Base-by-base conservation (phyloP, 2,888 invertebrate species). In the Drosophila falleni region DNA sequence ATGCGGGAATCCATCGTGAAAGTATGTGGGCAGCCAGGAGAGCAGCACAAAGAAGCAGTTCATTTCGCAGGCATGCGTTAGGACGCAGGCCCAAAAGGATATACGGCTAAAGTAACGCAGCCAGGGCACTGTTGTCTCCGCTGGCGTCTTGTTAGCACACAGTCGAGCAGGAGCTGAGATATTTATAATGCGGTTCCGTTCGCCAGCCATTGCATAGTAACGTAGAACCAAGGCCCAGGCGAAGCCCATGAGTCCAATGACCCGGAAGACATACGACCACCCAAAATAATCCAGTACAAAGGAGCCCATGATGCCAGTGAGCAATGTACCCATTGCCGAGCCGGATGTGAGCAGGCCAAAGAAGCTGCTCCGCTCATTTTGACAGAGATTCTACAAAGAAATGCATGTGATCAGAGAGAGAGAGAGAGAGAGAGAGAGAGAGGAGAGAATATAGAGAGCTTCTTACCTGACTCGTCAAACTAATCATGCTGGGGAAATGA, bases 21-120 rank as follows among this genome's bases (percentile, higher is more conserved):
- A 96, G 90, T 95, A 96, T 46, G 95, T 95, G 39, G 96, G 96
- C 89, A 96, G 92, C 96, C 96, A 96, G 10, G 95, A 95, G 44
- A 96, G 92, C 68, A 96, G 91, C 50, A 96, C 95, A 91, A 95
- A 96, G 90, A 95, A 96, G 78, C 95, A 95, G 91, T 95, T 95
- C 91, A 95, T 95, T 90, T 95, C 95, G 88, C 95, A 95, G 74
- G 95, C 95, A 90, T 96, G 96, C 49, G 95, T 95, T 70, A 95
- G 90, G 5, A 95, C 94, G 70, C 95, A 94, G n/a, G 96, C 95
- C 95, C 95, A 95, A 88, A 95, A 95, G 54, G 95, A 94, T 33
- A 94, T 89, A 67, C 94, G 94, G 26, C 93, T 91, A 71, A 95
- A 94, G 58, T 95, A 93, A 53, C 93, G 93, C 26, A 94, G 87